phyloP scores from a whole-genome alignment of 2,797 vertebrate species.

The Coranthus polyacanthus region DNA sequence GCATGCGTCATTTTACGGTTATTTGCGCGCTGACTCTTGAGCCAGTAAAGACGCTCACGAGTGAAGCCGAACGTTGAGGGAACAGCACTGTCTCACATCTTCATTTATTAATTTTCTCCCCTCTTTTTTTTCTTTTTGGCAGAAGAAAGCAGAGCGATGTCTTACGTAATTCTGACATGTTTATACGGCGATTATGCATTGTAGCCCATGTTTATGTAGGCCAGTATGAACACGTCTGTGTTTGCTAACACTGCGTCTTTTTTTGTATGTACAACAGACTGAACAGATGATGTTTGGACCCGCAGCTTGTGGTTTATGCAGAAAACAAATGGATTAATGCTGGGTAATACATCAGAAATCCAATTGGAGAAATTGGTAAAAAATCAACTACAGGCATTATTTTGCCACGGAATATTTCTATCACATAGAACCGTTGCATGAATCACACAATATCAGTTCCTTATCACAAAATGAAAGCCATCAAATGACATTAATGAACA shows the following conservation, averaged over 20 bases:
- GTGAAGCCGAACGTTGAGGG: constrained; percentile 25
- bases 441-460: not conserved
- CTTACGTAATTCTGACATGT: constrained; percentile 23
- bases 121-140: constrained; percentile 27
- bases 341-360: constrained; percentile 1
- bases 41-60: constrained; percentile 28
- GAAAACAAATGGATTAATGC: not conserved
- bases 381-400: no score
- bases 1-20: constrained; percentile 45
- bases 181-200: constrained; percentile 23
- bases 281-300: constrained; percentile 47
- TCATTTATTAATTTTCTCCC: constrained; percentile 11
- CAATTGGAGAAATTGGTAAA: not conserved
- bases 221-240: constrained; percentile 22
- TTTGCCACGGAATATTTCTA: no score
- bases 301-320: constrained; percentile 14
- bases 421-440: no score
- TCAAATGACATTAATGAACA: not conserved
- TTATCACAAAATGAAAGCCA: not conserved
- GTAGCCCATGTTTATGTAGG: constrained; percentile 26
- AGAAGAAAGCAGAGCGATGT: not conserved
- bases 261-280: constrained; percentile 23
- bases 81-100: constrained; percentile 16
- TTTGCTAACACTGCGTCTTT: constrained; percentile 31
- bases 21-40: constrained; percentile 28